A percentile compares a stretch with the other conserved stretches of the same genome.
These are phyloP conservation scores for Enteromius anoplus DNA, from an alignment of 2,797 vertebrate species.

Conservation along the genomic window DNA sequence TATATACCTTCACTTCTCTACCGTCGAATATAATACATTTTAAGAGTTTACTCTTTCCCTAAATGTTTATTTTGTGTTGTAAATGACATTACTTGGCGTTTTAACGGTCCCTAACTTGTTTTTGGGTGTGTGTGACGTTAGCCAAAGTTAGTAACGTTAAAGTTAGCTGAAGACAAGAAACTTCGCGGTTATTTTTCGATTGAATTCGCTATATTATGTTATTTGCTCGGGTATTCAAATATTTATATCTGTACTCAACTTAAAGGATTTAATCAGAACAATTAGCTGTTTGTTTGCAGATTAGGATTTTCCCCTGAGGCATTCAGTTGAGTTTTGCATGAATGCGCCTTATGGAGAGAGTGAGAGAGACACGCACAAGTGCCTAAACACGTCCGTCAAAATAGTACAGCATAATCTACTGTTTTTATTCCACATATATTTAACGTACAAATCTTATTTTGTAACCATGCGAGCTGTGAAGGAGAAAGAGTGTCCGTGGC, in stretches of 20 bases:
- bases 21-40: neutral
- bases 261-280: neutral
- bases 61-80: no score
- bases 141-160: neutral
- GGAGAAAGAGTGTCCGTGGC: neutral
- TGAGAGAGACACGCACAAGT: neutral
- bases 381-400: neutral
- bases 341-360: neutral
- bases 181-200: neutral
- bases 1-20: neutral
- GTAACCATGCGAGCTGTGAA: neutral
- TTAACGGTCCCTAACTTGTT: neutral
- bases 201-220: no score
- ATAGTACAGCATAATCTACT: neutral
- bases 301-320: neutral
- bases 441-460: neutral
- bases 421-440: neutral
- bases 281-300: constrained; percentile 36
- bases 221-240: neutral
- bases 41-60: neutral
- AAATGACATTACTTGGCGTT: neutral
- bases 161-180: neutral
- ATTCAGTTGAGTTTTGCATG: constrained; percentile 9
- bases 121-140: constrained; percentile 15
- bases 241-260: neutral